phyloP scores from a whole-genome alignment of 1,140 invertebrate species.

The Oncopodura yosiiana region DNA sequence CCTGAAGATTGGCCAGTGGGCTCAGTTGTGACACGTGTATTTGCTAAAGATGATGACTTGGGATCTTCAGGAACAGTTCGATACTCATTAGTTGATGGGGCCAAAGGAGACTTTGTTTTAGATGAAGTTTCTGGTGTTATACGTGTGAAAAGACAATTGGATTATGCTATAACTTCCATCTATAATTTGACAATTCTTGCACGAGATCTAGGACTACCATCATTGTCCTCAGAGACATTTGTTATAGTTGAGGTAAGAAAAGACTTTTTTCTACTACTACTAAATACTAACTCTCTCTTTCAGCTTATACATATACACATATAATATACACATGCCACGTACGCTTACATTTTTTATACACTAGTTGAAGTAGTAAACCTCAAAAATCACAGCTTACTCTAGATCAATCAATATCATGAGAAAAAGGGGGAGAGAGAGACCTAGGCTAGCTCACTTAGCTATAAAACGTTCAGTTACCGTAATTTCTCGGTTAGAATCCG shows the following conservation, averaged over 20 bases:
- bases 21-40: conserved; percentile 52
- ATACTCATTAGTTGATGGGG: conserved; percentile 56
- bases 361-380: too few relatives aligned
- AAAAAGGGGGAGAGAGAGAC: too few relatives aligned
- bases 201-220: conserved; percentile 58
- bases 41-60: conserved; percentile 75
- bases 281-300: too few relatives aligned
- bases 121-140: conserved; percentile 74
- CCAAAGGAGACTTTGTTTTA: conserved; percentile 53
- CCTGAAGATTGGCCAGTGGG: conserved; percentile 83
- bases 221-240: conserved; percentile 59
- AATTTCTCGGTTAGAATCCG: too few relatives aligned
- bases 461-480: too few relatives aligned
- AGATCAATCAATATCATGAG: too few relatives aligned
- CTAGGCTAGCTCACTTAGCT: too few relatives aligned
- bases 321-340: too few relatives aligned
- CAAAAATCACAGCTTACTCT: too few relatives aligned
- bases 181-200: conserved; percentile 77
- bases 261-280: too few relatives aligned
- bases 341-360: too few relatives aligned
- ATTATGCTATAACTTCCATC: conserved; percentile 78
- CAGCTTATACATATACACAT: too few relatives aligned
- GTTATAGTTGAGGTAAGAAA: conserved; percentile 61
- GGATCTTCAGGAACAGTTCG: conserved; percentile 64
- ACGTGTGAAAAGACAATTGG: conserved; percentile 59